Evolutionary conservation across 2,797 vertebrate genomes (phyloP), one percentile per base, ranked within the genome.

Genomic region (Perodicticus potto): DNA sequence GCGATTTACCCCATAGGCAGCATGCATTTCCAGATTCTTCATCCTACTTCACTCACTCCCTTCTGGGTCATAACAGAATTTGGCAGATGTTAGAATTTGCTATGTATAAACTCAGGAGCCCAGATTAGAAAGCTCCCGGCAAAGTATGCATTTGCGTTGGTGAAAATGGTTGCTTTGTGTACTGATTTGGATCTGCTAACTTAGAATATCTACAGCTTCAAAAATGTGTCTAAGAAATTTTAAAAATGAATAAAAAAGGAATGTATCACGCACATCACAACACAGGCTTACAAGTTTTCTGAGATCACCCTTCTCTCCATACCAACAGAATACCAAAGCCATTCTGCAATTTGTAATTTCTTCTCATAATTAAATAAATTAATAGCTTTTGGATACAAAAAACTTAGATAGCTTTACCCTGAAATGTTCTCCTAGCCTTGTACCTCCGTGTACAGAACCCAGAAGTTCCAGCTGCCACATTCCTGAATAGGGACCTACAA

Each of bases 281-380:
- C 23, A 83, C 65, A 94, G 82, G 55, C 84, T 93, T 45, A 27
- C 11, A 74, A 94, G 63, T 89, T 74, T 83, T 95, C 89, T 97
- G 93, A 97, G 86, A 80, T 92, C 97, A 94, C 87, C 69, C n/a
- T 49, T 95, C 32, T 61, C 72, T 94, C 84, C 87, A 72, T 32
- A 83, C 94, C 85, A 94, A 95, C 78, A 88, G 85, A 95, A 96
- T 97, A 88, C 93, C 96, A 95, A 89, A 8, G 63, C 22, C 63
- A 72, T 94, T 91, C 96, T 37, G 70, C 29, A 97, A 95, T 95
- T 57, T 94, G 91, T 69, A 78, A 81, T 86, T 96, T 94, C 88
- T 86, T 93, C 69, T 96, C 74, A 84, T 82, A 78, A 87, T n/a
- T 95, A 85, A 87, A 96, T 70, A 94, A 95, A 93, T 89, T 87